Evolutionary conservation across 2,113 vertebrate species (phyloP).

Genomic region (Tyto alba): DNA sequence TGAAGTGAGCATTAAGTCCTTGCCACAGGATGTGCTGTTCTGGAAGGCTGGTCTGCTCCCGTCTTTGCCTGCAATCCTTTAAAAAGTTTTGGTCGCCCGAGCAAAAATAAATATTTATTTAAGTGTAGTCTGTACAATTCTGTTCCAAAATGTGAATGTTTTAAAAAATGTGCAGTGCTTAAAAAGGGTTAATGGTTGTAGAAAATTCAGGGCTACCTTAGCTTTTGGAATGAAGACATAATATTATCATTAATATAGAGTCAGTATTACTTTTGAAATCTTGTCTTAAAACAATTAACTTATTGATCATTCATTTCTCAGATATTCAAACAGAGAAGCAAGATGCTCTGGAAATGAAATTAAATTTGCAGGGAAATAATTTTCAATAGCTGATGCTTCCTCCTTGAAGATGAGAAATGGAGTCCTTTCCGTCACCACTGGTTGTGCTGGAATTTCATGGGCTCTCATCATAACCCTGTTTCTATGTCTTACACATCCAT

Average conservation of each 20-base stretch:
- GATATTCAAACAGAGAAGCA: not conserved
- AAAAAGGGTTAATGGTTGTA: not conserved
- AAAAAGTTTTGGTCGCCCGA: not conserved
- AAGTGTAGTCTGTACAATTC: not conserved
- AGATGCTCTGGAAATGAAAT: not conserved
- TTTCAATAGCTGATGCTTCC: slow-evolving; percentile 64
- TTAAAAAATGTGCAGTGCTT: not conserved
- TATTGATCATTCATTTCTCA: not conserved
- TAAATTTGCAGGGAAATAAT: slow-evolving; percentile 35
- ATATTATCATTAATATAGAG: not conserved
- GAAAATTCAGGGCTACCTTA: not conserved
- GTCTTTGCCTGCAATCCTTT: not conserved
- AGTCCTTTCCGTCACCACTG: slow-evolving; percentile 53
- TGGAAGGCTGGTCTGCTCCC: not conserved
- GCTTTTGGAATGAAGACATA: not conserved
- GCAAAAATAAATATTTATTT: not conserved
- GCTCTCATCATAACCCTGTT: slow-evolving; percentile 81
- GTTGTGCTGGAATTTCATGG: slow-evolving; percentile 73
- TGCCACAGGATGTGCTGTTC: not conserved
- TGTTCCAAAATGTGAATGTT: not conserved
- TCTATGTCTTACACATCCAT: slow-evolving; percentile 54
- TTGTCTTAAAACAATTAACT: not conserved
- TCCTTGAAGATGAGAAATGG: slow-evolving; percentile 62
- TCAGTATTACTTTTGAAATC: not conserved
- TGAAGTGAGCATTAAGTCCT: not conserved